Evolutionary conservation across 1,140 invertebrate species (phyloP).

Genomic region (Brachystomella parvula): DNA sequence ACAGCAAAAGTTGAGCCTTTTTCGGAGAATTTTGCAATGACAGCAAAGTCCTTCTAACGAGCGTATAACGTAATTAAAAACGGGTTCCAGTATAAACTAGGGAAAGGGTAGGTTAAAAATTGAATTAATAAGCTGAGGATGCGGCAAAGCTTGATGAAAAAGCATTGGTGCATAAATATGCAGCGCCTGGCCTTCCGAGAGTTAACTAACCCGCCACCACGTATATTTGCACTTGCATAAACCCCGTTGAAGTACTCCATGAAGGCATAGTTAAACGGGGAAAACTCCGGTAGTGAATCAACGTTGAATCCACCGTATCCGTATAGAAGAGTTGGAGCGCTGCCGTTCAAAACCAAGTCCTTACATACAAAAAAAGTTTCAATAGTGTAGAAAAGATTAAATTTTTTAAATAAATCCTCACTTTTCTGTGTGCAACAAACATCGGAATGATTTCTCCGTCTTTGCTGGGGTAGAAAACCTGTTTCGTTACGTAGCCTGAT

Average conservation of each 20-base stretch:
- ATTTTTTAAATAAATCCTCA: conserved; percentile 41
- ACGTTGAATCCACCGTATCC: conserved; percentile 98
- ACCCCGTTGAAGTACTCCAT: conserved; percentile 83
- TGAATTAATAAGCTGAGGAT: too few species aligned
- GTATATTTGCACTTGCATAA: conserved; percentile 83
- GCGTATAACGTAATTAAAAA: too few species aligned
- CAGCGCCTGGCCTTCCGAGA: too few species aligned
- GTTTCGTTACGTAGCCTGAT: conserved; percentile 69
- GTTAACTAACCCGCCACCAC: conserved; percentile 87
- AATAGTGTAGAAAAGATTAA: not conserved
- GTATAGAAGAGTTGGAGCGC: conserved; percentile 74
- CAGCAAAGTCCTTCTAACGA: too few species aligned
- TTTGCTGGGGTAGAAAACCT: conserved; percentile 89
- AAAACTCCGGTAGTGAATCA: conserved; percentile 76
- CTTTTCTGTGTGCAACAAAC: conserved; percentile 85
- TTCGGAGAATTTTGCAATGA: too few species aligned
- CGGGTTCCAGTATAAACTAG: too few species aligned
- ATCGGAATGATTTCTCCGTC: conserved; percentile 94
- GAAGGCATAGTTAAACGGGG: conserved; percentile 72
- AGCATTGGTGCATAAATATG: too few species aligned
- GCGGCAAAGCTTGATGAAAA: too few species aligned
- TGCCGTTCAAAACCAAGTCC: conserved; percentile 50
- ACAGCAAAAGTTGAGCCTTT: too few species aligned
- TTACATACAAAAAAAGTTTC: conserved; percentile 38
- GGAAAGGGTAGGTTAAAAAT: too few species aligned